These are phyloP conservation scores for Danionella dracula DNA, from an alignment of 2,797 vertebrate genomes.

Conservation along the genomic window DNA sequence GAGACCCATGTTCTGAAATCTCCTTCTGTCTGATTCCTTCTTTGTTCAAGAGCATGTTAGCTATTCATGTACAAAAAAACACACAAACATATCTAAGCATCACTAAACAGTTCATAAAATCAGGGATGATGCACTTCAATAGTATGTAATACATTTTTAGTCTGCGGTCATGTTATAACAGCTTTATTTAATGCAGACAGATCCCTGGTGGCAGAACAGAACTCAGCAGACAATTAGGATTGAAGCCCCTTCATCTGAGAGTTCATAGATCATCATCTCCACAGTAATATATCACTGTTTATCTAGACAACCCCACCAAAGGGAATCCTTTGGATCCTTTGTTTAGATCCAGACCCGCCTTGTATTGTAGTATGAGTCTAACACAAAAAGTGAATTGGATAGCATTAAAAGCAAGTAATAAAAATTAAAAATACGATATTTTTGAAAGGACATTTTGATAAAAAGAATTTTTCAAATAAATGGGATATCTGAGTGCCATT, in stretches of 20 bases:
- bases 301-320: neutral
- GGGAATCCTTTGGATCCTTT: too few relatives aligned
- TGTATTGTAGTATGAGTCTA: too few relatives aligned
- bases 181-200: neutral
- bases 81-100: neutral
- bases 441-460: too few relatives aligned
- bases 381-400: too few relatives aligned
- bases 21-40: slow-evolving; percentile 15
- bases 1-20: slow-evolving; percentile 17
- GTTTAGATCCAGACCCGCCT: too few relatives aligned
- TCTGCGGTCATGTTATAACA: neutral
- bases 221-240: slow-evolving; percentile 15
- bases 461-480: too few relatives aligned
- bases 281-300: neutral
- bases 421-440: too few relatives aligned
- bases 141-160: neutral
- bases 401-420: too few relatives aligned
- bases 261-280: slow-evolving; percentile 22
- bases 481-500: too few relatives aligned
- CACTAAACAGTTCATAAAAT: neutral
- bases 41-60: neutral
- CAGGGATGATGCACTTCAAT: neutral
- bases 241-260: slow-evolving; percentile 10
- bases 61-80: neutral
- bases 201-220: slow-evolving; percentile 13